These are phyloP conservation scores for Condylura cristata DNA, from an alignment of 2,113 vertebrate genomes.

Conservation along the genomic window DNA sequence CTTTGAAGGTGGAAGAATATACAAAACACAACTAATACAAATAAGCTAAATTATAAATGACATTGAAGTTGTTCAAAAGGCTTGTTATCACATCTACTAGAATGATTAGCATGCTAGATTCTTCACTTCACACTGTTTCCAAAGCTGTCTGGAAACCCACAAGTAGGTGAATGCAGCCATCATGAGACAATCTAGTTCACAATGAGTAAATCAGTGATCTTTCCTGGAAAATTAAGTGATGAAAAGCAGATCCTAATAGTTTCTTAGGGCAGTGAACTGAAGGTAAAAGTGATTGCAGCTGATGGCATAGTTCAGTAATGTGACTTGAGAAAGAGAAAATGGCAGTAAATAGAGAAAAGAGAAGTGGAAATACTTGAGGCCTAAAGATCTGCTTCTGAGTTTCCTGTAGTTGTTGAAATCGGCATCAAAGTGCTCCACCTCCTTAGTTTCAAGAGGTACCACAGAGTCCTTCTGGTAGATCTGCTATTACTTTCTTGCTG, in stretches of 20 bases:
- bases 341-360: rapidly evolving
- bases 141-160: background rate
- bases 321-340: background rate
- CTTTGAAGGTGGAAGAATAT: background rate
- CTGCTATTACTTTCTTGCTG: background rate
- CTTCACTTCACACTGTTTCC: background rate
- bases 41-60: background rate
- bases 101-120: background rate
- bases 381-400: background rate
- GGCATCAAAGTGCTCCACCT: background rate
- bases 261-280: background rate
- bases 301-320: background rate
- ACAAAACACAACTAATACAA: background rate
- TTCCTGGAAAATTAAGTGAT: background rate
- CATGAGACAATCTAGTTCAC: background rate
- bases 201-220: background rate
- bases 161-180: background rate
- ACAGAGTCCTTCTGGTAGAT: background rate
- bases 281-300: too few relatives aligned
- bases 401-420: background rate
- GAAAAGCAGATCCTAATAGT: background rate
- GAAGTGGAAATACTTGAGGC: background rate
- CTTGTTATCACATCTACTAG: background rate
- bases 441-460: background rate
- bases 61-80: background rate